A percentile compares a stretch with the other conserved stretches of the same genome.
These are phyloP conservation scores for Nycticryphes semicollaris DNA, from an alignment of 2,113 vertebrate genomes.

Conservation along the genomic window DNA sequence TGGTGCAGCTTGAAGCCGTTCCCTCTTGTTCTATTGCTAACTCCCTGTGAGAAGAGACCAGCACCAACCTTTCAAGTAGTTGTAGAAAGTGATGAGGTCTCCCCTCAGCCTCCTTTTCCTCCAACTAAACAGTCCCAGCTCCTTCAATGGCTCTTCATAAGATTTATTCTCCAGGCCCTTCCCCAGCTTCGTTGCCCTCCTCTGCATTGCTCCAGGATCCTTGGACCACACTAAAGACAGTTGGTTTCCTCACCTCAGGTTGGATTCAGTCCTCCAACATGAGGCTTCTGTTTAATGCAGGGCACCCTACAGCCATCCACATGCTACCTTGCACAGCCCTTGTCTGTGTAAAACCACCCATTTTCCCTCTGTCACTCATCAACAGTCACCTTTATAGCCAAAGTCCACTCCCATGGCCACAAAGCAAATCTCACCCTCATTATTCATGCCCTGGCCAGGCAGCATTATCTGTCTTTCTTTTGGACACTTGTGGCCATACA, in stretches of 20 bases:
- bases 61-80: too few relatives aligned
- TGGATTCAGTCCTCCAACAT: not conserved
- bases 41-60: too few relatives aligned
- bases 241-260: not conserved
- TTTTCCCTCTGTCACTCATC: not conserved
- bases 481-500: not conserved
- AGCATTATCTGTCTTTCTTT: not conserved
- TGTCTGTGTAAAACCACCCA: not conserved
- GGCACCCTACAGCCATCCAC: rapidly evolving
- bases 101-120: too few relatives aligned
- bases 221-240: not conserved
- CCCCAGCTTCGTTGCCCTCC: too few relatives aligned
- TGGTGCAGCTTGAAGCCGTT: too few relatives aligned
- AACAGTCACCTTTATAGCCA: not conserved
- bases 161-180: too few relatives aligned
- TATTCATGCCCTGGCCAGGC: not conserved
- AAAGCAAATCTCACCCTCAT: not conserved
- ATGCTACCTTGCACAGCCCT: not conserved
- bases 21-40: too few relatives aligned
- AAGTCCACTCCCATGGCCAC: not conserved
- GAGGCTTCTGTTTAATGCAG: not conserved
- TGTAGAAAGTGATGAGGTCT: too few relatives aligned
- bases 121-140: too few relatives aligned
- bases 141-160: too few relatives aligned
- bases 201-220: not conserved